Base-by-base conservation (phyloP, 1,140 invertebrate species). In the Rhopalosiphum padi region DNA sequence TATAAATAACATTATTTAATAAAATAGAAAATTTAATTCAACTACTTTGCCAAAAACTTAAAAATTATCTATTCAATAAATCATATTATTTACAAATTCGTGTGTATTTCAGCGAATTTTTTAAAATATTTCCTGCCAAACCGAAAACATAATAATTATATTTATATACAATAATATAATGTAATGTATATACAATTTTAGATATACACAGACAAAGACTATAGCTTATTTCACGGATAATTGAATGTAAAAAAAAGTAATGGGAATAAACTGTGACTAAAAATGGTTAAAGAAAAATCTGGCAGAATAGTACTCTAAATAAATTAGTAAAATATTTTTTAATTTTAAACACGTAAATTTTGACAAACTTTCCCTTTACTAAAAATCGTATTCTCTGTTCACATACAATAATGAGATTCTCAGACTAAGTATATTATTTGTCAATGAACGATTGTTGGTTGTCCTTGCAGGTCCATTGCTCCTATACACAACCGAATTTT, bases 401-500 rank as follows among this genome's bases (percentile, higher is more conserved):
- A 23, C 8, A 18, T 46, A 86, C 43, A 4, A 77, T 15, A 77
- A 35, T 15, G n/a, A 77, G n/a, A 77, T 86, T 41, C 37, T 85
- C 41, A 41, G 83, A 43, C 23, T 85, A 77, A n/a, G 23, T 41
- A 43, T 83, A 82, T 82, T 41, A 41, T 87, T 46, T 30, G 43
- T 46, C 85, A 46, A 87, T n/a, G 85, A 87, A 87, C n/a, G 15
- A 77, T 77, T 77, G 60, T 87, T 30, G 30, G 85, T 87, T n/a
- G 85, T 87, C 85, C 85, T 87, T 87, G 85, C 43, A n/a, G n/a
- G 30, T n/a, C 43, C 30, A 30, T 35, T 77, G 60, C 86, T 15
- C 22, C 30, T 88, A 41, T 41, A 18, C 30, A 22, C n/a, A 18
- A 5, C 86, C 86, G 46, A 88, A 88, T 88, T 87, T 48, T 25